Conservation (phyloP, 2,113 vertebrate species). For the Kobus ellipsiprymnus region DNA sequence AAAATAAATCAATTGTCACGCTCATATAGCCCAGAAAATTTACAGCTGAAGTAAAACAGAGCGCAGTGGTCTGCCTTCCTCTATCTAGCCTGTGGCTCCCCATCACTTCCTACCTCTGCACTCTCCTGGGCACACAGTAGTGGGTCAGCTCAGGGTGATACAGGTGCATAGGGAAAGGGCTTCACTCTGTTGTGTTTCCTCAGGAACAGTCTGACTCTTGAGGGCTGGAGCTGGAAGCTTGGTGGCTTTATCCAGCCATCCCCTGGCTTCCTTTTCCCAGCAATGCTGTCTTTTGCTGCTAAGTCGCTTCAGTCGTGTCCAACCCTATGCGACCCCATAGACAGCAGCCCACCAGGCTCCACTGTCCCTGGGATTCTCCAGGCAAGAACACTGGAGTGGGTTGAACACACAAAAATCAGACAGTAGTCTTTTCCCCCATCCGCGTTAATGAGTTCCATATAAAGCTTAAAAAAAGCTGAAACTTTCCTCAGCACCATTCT, state of each 20-base stretch:
- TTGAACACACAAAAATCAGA: background rate
- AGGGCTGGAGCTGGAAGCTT: background rate
- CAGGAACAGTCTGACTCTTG: background rate
- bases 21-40: slow-evolving; percentile 62
- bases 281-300: background rate
- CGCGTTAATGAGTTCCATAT: background rate
- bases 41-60: slow-evolving; percentile 66
- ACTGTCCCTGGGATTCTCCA: too few relatives aligned
- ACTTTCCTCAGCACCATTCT: background rate
- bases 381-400: too few relatives aligned
- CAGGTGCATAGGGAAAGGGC: background rate
- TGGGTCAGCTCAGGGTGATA: background rate
- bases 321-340: too few relatives aligned
- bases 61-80: background rate
- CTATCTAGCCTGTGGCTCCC: background rate
- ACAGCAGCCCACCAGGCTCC: too few relatives aligned
- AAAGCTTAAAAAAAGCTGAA: background rate
- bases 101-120: background rate
- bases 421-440: background rate
- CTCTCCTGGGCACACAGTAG: background rate
- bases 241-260: background rate
- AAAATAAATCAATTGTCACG: slow-evolving; percentile 74
- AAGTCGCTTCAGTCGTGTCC: too few relatives aligned
- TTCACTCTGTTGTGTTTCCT: background rate
- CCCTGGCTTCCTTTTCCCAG: background rate